Evolutionary conservation across 2,113 vertebrate species (phyloP), one percentile per base, ranked within the genome.

Genomic region (Greenwoodochromis staneri): DNA sequence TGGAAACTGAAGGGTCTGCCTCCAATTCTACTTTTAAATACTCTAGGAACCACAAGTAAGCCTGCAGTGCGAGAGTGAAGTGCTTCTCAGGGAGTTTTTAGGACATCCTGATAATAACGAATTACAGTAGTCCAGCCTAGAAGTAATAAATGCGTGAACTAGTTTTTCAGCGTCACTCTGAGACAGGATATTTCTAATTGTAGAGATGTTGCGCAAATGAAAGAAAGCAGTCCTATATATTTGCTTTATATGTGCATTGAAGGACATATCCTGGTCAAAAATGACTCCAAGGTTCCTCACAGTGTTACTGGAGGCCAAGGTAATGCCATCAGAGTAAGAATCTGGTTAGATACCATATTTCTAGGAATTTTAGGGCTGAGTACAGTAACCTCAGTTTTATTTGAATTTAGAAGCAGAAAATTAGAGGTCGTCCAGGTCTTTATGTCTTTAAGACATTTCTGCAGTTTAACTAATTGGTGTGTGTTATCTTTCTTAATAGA

Each of bases 31-130:
- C 2, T 36, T 36, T 63, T 11, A 63, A n/a, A 63, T 36, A 63
- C 59, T 36, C 59, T 5, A 63, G 29, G 16, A 63, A 63, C 29
- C 1, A 63, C 59, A 61, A 34, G 59, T 61, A 34, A 19, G 29
- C 59, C 16, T 34, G 29, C 5, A 63, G 59, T 17, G 14, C 0
- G 5, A 1, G 14, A 59, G 14, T 9, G 55, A 59, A 59, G 27
- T 31, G 16, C 59, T 34, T 34, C 29, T 34, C 16, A 19, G 57
- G 5, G 57, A 63, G 16, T 4, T 63, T 61, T 61, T 61, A 19
- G 57, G 29, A 61, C 16, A 10, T 61, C 57, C 57, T 61, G 16
- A 61, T 61, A 19, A 34, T 34, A 61, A 61, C 1, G 1, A 61
- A 10, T 61, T 34, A 3, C 29, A 61, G 5, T 34, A 1, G 29